Base-by-base conservation (phyloP, 2,797 vertebrate species). In the Pitangus sulphuratus region DNA sequence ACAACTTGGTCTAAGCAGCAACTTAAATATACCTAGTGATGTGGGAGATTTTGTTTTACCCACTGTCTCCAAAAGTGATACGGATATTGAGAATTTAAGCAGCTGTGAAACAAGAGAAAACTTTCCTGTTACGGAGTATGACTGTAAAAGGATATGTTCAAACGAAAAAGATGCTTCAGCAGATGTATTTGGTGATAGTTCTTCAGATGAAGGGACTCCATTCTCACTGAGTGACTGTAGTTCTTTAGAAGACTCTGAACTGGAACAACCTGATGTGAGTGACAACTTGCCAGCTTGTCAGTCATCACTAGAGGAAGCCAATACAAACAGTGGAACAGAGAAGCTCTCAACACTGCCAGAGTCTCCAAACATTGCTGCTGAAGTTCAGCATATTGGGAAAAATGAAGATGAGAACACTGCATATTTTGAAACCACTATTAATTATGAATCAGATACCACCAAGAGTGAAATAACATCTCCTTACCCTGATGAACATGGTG, bases 151-250 rank as follows among this genome's bases (percentile, higher is more conserved):
- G 4, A 48, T 65, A 54, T 0, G 0, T 26, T 50, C 53, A 66
- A 40, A 54, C 25, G n/a, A 60, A 44, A 80, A 40, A 64, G 13
- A 33, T 30, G 8, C 33, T 85, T 45, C 21, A 25, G 74, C 48
- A 15, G 65, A 85, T 57, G 0, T 45, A 30, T 86, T 76, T 69
- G 64, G 21, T 1, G 69, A 92, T 7, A 96, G 85, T 25, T 96
- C 95, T 74, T 96, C 97, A 66, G 91, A 97, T 9, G 97, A 98
- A 87, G 98, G 98, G 12, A 95, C 92, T 57, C 53, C 95, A 9
- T 98, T 98, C 74, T 98, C 98, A 45, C 51, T 98, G 40, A 98
- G 98, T 26, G 97, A 97, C 11, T 82, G 42, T 4, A 96, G 92
- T 8, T 98, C 97, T 61, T 51, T 88, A 78, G 78, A 93, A 39